Percentiles rank a stretch among this genome's conserved stretches.
phyloP scores from a whole-genome alignment of 2,888 invertebrate genomes.

The Nomada ruficornis region DNA sequence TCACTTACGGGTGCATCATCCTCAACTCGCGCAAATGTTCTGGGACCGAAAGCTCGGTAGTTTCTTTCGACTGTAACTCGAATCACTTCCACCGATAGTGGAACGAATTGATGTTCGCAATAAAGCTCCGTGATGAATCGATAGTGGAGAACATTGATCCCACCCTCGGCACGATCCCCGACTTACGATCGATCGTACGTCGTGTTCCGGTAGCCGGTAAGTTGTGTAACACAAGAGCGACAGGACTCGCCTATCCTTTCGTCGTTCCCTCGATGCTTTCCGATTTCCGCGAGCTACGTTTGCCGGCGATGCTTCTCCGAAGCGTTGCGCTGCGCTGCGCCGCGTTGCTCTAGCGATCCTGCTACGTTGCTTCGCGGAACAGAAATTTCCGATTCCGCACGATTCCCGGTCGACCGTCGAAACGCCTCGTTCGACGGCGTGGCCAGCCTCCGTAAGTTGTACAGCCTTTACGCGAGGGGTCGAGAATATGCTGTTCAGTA shows the following conservation, averaged over 20 bases:
- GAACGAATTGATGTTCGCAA: constrained; percentile 26
- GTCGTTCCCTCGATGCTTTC: background rate
- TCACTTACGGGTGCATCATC: constrained; percentile 71
- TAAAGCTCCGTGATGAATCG: constrained; percentile 36
- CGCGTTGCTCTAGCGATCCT: background rate
- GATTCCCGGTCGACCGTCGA: no score
- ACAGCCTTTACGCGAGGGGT: constrained; percentile 30
- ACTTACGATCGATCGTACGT: background rate
- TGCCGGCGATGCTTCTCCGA: background rate
- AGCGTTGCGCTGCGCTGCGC: background rate
- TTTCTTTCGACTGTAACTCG: constrained; percentile 42
- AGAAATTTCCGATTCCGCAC: no score
- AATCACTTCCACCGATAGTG: background rate
- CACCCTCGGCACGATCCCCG: background rate
- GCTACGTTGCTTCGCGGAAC: no score
- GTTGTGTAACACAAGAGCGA: no score
- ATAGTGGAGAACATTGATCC: background rate
- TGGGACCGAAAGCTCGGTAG: constrained; percentile 63
- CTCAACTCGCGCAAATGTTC: constrained; percentile 61
- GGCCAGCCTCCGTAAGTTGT: background rate
- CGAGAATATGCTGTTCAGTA: constrained; percentile 62
- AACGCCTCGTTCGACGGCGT: no score
- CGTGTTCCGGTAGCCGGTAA: no score
- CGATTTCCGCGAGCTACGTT: background rate
- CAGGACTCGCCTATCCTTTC: no score